These are phyloP conservation scores for Antheraea assamensis DNA, from an alignment of 2,888 invertebrate genomes.

Conservation along the genomic window DNA sequence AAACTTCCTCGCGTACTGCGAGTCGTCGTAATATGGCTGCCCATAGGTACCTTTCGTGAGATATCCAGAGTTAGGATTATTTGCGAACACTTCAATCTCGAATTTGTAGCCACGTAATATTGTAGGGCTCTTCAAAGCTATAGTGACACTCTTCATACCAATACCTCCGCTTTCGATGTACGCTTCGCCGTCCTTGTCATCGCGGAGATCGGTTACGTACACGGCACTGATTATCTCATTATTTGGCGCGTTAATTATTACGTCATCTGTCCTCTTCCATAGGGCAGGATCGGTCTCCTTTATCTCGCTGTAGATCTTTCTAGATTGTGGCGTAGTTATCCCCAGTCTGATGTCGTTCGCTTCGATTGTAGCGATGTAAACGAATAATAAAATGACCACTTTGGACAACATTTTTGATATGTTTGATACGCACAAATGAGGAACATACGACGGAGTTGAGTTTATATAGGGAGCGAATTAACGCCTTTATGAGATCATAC, in stretches of 20 bases:
- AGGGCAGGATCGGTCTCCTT: conserved; percentile 63
- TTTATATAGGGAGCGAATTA: conserved; percentile 30
- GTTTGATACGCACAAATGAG: conserved; percentile 4
- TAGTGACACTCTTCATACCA: conserved; percentile 60
- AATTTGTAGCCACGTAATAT: conserved; percentile 69
- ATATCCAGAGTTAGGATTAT: conserved; percentile 42
- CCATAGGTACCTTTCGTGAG: conserved; percentile 48
- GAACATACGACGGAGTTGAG: background rate
- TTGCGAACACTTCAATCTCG: conserved; percentile 61
- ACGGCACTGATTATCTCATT: conserved; percentile 65
- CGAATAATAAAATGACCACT: conserved; percentile 15
- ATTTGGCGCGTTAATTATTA: conserved; percentile 51
- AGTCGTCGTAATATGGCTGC: conserved; percentile 38
- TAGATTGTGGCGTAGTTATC: conserved; percentile 37
- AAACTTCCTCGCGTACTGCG: conserved; percentile 52
- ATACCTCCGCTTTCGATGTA: conserved; percentile 63
- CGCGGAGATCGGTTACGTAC: conserved; percentile 62
- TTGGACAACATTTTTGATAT: conserved; percentile 26
- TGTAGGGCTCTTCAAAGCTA: conserved; percentile 62
- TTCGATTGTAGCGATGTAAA: conserved; percentile 22
- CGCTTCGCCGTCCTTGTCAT: conserved; percentile 63
- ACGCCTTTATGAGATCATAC: conserved; percentile 30
- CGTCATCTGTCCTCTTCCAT: conserved; percentile 64
- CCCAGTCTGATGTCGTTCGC: conserved; percentile 32
- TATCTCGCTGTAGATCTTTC: conserved; percentile 59